phyloP scores from a whole-genome alignment of 2,888 invertebrate genomes.

The Epinotia brunnichana region DNA sequence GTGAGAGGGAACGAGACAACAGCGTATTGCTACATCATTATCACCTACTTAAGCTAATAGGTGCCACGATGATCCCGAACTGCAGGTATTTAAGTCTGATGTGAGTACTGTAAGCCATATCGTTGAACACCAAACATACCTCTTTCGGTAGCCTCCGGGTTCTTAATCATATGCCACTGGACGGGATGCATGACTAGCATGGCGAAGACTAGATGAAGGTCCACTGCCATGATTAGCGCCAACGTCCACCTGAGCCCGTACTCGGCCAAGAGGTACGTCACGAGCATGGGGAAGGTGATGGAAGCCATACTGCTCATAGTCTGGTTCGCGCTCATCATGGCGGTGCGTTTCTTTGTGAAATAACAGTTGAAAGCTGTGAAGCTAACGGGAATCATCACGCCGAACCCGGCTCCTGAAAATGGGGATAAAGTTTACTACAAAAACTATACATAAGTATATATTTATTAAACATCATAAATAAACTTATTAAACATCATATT shows the following conservation, averaged over 20 bases:
- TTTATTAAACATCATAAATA: too few relatives aligned
- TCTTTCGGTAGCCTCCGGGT: slow-evolving; percentile 50
- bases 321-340: slow-evolving; percentile 90
- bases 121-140: slow-evolving; percentile 52
- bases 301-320: slow-evolving; percentile 87
- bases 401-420: slow-evolving; percentile 86
- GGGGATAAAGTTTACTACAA: too few relatives aligned
- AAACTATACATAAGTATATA: too few relatives aligned
- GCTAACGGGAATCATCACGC: slow-evolving; percentile 88
- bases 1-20: too few relatives aligned
- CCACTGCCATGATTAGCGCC: slow-evolving; percentile 86
- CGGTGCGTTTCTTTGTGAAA: slow-evolving; percentile 87
- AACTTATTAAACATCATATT: too few relatives aligned
- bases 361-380: slow-evolving; percentile 90
- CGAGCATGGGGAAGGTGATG: slow-evolving; percentile 87
- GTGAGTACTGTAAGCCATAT: neutral
- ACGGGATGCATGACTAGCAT: slow-evolving; percentile 90
- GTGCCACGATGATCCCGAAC: too few relatives aligned
- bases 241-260: slow-evolving; percentile 89
- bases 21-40: too few relatives aligned
- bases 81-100: too few relatives aligned
- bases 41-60: too few relatives aligned
- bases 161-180: slow-evolving; percentile 86
- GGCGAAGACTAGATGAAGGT: slow-evolving; percentile 86
- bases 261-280: slow-evolving; percentile 83